Evolutionary conservation across 35 echinoderm and acorn worm species (phyloP).

Genomic region (Anneissia japonica): DNA sequence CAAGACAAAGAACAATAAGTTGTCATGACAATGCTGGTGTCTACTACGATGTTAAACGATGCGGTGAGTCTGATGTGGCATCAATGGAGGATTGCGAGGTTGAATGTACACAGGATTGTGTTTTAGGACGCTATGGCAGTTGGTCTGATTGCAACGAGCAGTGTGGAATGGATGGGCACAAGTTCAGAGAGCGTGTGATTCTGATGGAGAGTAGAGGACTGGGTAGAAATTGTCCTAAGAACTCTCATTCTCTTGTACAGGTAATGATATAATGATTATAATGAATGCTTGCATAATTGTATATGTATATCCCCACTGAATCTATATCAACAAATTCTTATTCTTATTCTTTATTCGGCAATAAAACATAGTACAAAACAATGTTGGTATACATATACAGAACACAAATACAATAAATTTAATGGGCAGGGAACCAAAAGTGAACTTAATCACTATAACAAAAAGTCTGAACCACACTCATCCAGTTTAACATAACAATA

Average conservation of each 20-base stretch:
- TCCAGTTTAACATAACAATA: too few relatives aligned
- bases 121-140: conserved; percentile 32
- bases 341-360: too few relatives aligned
- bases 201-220: conserved; percentile 15
- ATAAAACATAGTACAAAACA: too few relatives aligned
- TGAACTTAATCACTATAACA: too few relatives aligned
- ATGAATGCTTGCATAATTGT: too few relatives aligned
- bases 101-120: conserved; percentile 61
- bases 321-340: too few relatives aligned
- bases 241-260: neutral
- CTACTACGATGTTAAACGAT: conserved; percentile 26
- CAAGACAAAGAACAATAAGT: conserved; percentile 36
- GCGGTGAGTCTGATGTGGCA: conserved; percentile 32
- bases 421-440: too few relatives aligned
- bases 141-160: conserved; percentile 60
- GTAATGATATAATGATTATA: neutral
- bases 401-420: too few relatives aligned
- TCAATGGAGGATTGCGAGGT: conserved; percentile 39
- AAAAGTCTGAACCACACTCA: too few relatives aligned
- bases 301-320: too few relatives aligned
- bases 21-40: conserved; percentile 38
- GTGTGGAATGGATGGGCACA: conserved; percentile 61
- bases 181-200: conserved; percentile 43
- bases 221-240: conserved; percentile 39
- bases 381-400: too few relatives aligned